Evolutionary conservation across 2,797 vertebrate species (phyloP).

Genomic region (Danio albolineatus): DNA sequence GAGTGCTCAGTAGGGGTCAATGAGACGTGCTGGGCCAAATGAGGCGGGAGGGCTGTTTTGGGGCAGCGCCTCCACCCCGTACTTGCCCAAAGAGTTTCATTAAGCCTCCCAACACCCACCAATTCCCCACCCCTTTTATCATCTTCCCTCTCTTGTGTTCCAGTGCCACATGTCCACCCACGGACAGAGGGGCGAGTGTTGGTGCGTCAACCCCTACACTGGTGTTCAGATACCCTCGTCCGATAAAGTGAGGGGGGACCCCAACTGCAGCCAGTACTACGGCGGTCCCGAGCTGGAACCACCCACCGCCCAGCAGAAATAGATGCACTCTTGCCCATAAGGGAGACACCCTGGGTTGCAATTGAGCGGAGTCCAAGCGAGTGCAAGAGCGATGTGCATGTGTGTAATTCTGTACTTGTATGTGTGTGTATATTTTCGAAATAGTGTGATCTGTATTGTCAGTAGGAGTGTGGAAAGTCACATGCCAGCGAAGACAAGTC

Average conservation of each 20-base stretch:
- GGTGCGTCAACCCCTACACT: constrained; percentile 93
- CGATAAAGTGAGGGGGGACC: constrained; percentile 89
- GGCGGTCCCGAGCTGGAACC: constrained; percentile 70
- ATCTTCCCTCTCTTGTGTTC: constrained; percentile 62
- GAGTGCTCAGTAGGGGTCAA: constrained; percentile 66
- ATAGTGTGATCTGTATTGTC: constrained; percentile 47
- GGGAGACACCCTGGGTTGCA: constrained; percentile 25
- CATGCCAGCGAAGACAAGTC: constrained; percentile 52
- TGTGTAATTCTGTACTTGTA: constrained; percentile 51
- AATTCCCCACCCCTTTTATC: background rate
- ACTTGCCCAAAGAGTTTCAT: constrained; percentile 67
- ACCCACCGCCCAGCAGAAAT: constrained; percentile 63
- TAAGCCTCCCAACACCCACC: constrained; percentile 62
- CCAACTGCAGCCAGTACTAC: constrained; percentile 91
- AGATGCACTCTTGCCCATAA: constrained; percentile 45
- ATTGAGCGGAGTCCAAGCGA: constrained; percentile 56
- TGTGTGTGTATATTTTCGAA: constrained; percentile 50
- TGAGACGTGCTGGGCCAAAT: constrained; percentile 65
- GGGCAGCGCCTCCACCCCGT: constrained; percentile 68
- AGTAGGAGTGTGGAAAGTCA: constrained; percentile 59
- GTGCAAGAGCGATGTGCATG: constrained; percentile 53
- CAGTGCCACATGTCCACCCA: constrained; percentile 98
- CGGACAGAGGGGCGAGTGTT: constrained; percentile 94
- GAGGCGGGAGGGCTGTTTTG: constrained; percentile 72
- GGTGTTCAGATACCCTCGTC: constrained; percentile 87